Evolutionary conservation across 2,113 vertebrate species (phyloP).

Genomic region (Syrmaticus mikado): DNA sequence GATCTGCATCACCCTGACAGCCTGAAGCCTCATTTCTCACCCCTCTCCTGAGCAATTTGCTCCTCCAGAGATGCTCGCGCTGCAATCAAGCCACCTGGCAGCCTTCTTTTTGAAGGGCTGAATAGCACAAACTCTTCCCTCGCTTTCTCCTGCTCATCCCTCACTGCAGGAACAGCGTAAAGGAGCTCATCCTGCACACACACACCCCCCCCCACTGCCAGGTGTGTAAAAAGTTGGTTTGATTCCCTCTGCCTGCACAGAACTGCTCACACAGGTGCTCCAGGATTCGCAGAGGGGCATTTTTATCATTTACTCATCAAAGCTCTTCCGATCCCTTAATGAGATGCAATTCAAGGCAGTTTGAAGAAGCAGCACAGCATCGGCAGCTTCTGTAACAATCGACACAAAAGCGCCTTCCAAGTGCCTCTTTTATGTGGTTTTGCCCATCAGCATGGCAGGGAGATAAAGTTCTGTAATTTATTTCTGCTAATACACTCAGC

Average conservation of each 20-base stretch:
- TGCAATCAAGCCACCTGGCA: background rate
- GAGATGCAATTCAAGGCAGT: background rate
- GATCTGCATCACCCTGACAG: background rate
- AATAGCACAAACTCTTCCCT: background rate
- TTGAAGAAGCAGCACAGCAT: background rate
- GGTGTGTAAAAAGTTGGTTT: background rate
- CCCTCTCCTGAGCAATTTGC: background rate
- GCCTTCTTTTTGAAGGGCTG: background rate
- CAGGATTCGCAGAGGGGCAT: background rate
- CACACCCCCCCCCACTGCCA: background rate
- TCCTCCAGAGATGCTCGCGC: background rate
- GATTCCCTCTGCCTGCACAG: background rate
- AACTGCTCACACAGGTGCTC: background rate
- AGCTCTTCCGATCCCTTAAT: constrained; percentile 16
- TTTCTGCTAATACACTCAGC: constrained; percentile 24
- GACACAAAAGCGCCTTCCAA: constrained; percentile 14
- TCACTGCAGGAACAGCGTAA: background rate
- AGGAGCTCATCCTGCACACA: background rate
- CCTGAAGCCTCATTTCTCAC: background rate
- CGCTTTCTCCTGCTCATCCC: background rate
- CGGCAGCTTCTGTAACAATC: background rate
- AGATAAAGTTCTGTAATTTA: constrained; percentile 50
- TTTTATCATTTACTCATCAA: background rate
- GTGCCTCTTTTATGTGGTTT: constrained; percentile 39
- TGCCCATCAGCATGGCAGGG: background rate